Base-by-base conservation (phyloP, 2,113 vertebrate genomes). In the Paramormyrops kingsleyae region DNA sequence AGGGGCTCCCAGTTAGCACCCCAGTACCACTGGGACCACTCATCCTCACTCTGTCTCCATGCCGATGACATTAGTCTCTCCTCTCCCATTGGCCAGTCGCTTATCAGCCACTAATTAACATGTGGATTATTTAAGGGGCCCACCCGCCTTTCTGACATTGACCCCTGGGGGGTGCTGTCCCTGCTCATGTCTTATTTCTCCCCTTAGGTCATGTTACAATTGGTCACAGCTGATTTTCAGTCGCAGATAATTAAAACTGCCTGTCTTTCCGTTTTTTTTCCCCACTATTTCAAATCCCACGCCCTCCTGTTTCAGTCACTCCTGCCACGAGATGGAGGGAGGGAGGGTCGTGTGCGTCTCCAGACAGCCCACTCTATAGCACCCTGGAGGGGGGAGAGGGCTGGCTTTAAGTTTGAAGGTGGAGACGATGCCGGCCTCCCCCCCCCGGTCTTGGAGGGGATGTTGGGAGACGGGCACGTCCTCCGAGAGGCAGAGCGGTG, bases 51-150 rank as follows among this genome's bases (percentile, higher is more conserved):
- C 13, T 8, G 88, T 47, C 88, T 56, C 88, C 88, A 50, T 66
- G 88, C 88, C 27, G 49, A 83, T 42, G 66, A 47, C 88, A 52
- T 89, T 80, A 89, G 49, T 52, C 89, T 50, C 87, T 46, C 27
- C 1, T 31, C 52, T 83, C 87, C 80, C 74, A 88, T 88, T 88
- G 70, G 90, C 77, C 49, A 13, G 87, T 59, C 87, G 70, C 87
- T 89, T 87, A 89, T 90, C 87, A 80, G 52, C 87, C 59, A 90
- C 86, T 89, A 90, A 91, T 91, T 90, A 90, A 87, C 49, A 87
- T 90, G 83, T 80, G 52, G 53, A 19, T 87, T 59, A 90, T 90
- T 84, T 77, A 88, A 49, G 84, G 27, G 17, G 13, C 31, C 46
- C 27, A 44, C 53, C 85, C 8, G 0, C 21, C 42, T 86, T 17